Base-by-base conservation (phyloP, 1,140 invertebrate species). In the Drosophila pallidifrons region DNA sequence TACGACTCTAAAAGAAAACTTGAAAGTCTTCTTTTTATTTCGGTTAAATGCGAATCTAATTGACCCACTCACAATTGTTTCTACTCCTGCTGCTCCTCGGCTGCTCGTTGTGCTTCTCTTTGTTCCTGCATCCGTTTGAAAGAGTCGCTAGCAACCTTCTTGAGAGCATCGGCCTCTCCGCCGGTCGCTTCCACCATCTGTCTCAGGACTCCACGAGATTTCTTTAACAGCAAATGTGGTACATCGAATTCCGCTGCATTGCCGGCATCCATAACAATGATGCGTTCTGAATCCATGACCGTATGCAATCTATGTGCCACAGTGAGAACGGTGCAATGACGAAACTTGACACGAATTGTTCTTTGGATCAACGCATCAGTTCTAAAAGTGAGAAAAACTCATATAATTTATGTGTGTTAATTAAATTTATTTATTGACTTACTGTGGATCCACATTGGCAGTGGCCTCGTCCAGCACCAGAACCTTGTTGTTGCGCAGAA, bases 271-370 rank as follows among this genome's bases (percentile, higher is more conserved):
- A 96, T 94, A 1, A 96, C 95, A 54, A 97, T 90, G 7, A 93
- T 93, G 78, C 94, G 91, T 89, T 95, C 95, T 5, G 95, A 96
- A 88, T 98, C 96, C 95, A 98, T 96, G 46, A 97, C 96, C 1
- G 97, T 97, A 86, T 97, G 96, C 7, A 96, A 83, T 59, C 96
- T 92, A 91, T 96, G 96, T 5, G 96, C 96, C 43, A 96, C 96
- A 2, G 97, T 97, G 13, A 97, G 91, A 10, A 96, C 94, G 0
- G 95, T 96, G 57, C 94, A 95, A 15, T 94, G 91, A 41, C 80
- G 77, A 85, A 96, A 96, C 65, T 94, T 94, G 64, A 93, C 91
- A 38, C 94, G 94, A 90, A 90, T 93, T 57, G 93, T 96, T 93
- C 85, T 94, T 92, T 91, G 93, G 75, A 83, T 95, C 69, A 93